Percentiles rank a stretch among this genome's conserved stretches.
phyloP scores from a whole-genome alignment of 2,888 invertebrate genomes.

The Rambutsinella grinnellia region DNA sequence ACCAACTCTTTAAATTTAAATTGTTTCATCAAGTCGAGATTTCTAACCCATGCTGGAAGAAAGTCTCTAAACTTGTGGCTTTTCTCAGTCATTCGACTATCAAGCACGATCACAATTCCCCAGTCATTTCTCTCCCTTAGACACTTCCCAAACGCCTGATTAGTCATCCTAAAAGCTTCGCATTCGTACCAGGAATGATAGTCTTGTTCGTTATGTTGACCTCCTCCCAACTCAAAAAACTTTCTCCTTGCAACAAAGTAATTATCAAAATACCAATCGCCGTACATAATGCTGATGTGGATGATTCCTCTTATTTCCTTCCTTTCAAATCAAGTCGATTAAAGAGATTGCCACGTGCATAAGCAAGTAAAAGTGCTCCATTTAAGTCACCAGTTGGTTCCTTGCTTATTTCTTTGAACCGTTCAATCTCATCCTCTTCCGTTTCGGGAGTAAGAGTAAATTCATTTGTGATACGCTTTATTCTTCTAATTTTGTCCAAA shows the following conservation, averaged over 20 bases:
- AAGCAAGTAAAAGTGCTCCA: constrained; percentile 47
- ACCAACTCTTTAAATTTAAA: no score
- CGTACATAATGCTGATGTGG: constrained; percentile 43
- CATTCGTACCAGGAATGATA: neutral
- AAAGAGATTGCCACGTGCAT: constrained; percentile 15
- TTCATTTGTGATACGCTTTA: no score
- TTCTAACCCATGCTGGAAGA: neutral
- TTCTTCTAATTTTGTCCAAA: neutral
- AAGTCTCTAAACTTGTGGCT: neutral
- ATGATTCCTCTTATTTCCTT: constrained; percentile 50
- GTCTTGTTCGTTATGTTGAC: neutral
- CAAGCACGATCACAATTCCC: constrained; percentile 7
- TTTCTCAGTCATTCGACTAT: constrained; percentile 2
- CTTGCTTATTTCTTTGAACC: neutral
- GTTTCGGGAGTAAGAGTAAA: no score
- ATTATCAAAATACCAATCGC: constrained; percentile 19
- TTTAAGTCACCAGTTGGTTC: neutral
- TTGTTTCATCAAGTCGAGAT: no score
- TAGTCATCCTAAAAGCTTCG: neutral
- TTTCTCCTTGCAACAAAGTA: neutral
- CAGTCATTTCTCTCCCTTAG: neutral
- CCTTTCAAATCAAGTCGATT: constrained; percentile 26
- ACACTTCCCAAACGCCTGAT: neutral
- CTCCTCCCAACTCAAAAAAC: neutral
- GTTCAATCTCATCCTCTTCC: no score